These are phyloP conservation scores for Aricia artaxerxes DNA, from an alignment of 2,888 invertebrate genomes.

Conservation along the genomic window DNA sequence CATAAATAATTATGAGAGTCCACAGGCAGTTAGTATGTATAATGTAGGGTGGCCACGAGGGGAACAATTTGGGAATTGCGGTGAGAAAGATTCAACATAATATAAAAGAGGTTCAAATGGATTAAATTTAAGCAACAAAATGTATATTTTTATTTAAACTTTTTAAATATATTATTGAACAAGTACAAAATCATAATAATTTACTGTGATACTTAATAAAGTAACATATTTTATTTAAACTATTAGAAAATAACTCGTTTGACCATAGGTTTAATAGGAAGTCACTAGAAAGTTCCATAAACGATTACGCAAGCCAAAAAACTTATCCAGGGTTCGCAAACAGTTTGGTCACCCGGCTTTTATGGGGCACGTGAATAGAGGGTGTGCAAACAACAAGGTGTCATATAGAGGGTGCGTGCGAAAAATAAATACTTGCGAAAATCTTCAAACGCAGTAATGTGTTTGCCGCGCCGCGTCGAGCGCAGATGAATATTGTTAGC, in stretches of 20 bases:
- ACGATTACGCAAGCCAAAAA: not conserved
- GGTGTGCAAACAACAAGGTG: constrained; percentile 62
- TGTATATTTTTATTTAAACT: not conserved
- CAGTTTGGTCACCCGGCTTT: constrained; percentile 13
- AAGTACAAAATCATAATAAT: no score
- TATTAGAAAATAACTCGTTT: no score
- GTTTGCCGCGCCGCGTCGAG: constrained; percentile 62
- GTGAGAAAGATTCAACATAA: not conserved
- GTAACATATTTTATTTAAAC: no score
- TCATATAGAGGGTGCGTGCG: constrained; percentile 45
- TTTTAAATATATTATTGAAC: not conserved
- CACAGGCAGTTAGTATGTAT: constrained; percentile 44
- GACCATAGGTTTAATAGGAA: no score
- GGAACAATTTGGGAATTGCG: not conserved
- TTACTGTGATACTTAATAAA: no score
- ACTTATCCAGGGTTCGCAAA: not conserved
- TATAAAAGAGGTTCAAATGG: not conserved
- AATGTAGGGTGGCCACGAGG: constrained; percentile 9
- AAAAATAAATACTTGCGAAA: constrained; percentile 74
- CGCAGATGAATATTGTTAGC: constrained; percentile 37
- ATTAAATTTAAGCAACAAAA: not conserved
- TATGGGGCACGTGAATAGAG: constrained; percentile 55
- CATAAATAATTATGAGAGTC: constrained; percentile 76
- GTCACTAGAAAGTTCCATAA: not conserved
- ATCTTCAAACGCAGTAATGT: constrained; percentile 73